phyloP scores from a whole-genome alignment of 1,140 invertebrate species.

The Ceratitis capitata region DNA sequence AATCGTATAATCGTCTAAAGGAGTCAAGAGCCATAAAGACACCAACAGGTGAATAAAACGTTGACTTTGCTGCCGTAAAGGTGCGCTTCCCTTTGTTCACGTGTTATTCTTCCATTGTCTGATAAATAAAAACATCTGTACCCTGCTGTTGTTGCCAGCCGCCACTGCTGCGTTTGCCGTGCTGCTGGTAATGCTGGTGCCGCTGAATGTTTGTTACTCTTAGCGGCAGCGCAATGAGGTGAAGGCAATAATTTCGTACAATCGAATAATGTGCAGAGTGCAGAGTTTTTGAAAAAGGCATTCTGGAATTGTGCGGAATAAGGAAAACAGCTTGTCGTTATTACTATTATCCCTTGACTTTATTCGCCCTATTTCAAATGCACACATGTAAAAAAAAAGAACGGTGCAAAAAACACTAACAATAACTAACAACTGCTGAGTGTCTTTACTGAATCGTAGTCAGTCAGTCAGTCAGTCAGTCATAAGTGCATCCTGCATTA shows the following conservation, averaged over 20 bases:
- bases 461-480: too few relatives aligned
- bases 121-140: conserved; percentile 36
- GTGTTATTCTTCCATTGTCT: conserved; percentile 30
- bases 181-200: not conserved
- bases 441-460: conserved; percentile 2
- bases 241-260: conserved; percentile 27
- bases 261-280: too few relatives aligned
- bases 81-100: conserved; percentile 36
- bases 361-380: conserved; percentile 16
- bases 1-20: conserved; percentile 5
- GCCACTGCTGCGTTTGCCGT: not conserved
- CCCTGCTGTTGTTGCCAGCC: not conserved
- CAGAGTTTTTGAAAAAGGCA: not conserved
- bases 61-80: conserved; percentile 33
- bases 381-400: not conserved
- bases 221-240: not conserved
- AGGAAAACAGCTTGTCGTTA: conserved; percentile 24
- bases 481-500: conserved; percentile 35
- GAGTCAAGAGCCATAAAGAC: conserved; percentile 21
- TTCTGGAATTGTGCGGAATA: conserved; percentile 5
- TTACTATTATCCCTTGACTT: conserved; percentile 28
- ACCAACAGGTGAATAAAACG: conserved; percentile 36
- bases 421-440: too few relatives aligned
- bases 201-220: conserved; percentile 23
- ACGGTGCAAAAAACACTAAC: not conserved